Percentiles rank a stretch among this genome's conserved stretches.
Conservation (phyloP, 2,888 invertebrate species). For the Drosophila pseudotakahashii region DNA sequence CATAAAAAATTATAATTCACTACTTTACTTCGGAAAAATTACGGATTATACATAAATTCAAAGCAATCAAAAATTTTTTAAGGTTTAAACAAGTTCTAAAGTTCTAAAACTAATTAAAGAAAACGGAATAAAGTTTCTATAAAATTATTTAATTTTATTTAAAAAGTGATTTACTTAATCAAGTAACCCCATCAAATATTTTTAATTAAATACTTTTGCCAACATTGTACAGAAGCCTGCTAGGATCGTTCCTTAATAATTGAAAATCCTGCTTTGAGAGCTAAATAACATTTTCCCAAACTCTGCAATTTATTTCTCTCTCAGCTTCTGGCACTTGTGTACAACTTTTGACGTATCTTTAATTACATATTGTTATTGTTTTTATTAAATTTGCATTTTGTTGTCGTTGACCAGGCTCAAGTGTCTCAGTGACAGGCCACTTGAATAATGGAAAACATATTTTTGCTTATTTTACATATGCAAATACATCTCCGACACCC, state of each 20-base stretch:
- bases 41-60: too few species aligned
- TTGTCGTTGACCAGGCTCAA: conserved; percentile 37
- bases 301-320: conserved; percentile 3
- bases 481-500: conserved; percentile 37
- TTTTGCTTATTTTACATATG: conserved; percentile 52
- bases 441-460: conserved; percentile 39
- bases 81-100: too few species aligned
- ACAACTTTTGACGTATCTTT: conserved; percentile 25
- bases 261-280: background rate
- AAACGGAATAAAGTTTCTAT: background rate
- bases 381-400: conserved; percentile 38
- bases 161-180: background rate
- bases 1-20: too few species aligned
- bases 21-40: too few species aligned
- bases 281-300: conserved; percentile 17
- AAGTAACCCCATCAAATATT: background rate
- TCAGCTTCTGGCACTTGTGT: background rate
- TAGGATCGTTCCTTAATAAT: background rate
- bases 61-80: too few species aligned
- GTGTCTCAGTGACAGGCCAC: conserved; percentile 43
- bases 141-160: background rate
- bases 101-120: too few species aligned
- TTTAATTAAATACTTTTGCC: background rate
- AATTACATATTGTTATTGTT: conserved; percentile 52
- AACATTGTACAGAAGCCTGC: background rate